These are phyloP conservation scores for Aplocera efformata DNA, from an alignment of 2,888 invertebrate genomes.

Conservation along the genomic window DNA sequence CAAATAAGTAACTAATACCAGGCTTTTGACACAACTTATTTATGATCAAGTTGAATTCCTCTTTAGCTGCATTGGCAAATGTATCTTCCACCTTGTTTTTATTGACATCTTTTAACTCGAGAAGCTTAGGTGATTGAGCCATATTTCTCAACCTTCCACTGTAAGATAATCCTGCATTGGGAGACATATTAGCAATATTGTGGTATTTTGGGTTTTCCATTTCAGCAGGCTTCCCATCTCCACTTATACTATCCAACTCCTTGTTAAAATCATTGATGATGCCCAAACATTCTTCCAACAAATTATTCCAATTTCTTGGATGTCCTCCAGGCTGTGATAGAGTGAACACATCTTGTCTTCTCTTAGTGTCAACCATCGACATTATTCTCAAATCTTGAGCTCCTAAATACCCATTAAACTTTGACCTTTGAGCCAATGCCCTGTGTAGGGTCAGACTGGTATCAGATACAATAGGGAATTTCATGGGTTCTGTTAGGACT, in stretches of 20 bases:
- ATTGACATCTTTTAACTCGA: conserved; percentile 60
- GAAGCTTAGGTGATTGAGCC: conserved; percentile 54
- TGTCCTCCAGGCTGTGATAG: conserved; percentile 92
- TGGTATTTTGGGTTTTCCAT: conserved; percentile 35
- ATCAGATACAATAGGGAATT: conserved; percentile 82
- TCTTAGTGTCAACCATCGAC: conserved; percentile 79
- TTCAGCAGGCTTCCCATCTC: conserved; percentile 47
- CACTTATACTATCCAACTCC: conserved; percentile 78
- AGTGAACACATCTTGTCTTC: conserved; percentile 84
- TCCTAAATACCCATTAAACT: conserved; percentile 87
- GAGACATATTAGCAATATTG: conserved; percentile 38
- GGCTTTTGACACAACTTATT: conserved; percentile 83
- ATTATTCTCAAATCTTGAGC: conserved; percentile 86
- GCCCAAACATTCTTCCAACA: conserved; percentile 82
- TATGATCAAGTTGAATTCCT: conserved; percentile 70
- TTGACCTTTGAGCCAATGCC: conserved; percentile 82
- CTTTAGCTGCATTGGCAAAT: conserved; percentile 50
- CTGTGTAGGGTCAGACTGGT: conserved; percentile 78
- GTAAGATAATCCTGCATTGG: conserved; percentile 42
- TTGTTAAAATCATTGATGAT: conserved; percentile 83
- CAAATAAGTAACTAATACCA: conserved; percentile 87
- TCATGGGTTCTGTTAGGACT: conserved; percentile 84
- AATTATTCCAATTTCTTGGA: conserved; percentile 91
- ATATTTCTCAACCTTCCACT: conserved; percentile 55
- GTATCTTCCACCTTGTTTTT: conserved; percentile 59